Evolutionary conservation across 1,140 invertebrate genomes (phyloP).

Genomic region (Phthorimaea operculella): DNA sequence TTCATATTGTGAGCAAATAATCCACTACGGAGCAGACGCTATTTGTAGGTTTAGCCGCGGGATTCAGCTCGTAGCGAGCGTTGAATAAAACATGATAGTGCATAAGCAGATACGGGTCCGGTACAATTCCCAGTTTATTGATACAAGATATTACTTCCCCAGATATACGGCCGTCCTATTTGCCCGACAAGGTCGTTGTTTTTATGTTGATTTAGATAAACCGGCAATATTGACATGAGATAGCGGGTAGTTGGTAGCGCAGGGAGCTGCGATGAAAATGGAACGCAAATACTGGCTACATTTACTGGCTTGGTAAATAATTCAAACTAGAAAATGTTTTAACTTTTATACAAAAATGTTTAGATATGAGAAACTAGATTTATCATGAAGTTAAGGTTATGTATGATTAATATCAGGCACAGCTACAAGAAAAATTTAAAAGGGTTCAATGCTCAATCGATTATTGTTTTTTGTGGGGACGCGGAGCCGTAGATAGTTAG

Average conservation of each 20-base stretch:
- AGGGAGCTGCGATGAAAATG: no score
- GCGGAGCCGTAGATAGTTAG: no score
- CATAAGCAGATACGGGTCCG: neutral
- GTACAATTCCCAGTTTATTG: neutral
- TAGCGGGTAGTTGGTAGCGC: neutral
- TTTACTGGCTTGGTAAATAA: no score
- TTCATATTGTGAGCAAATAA: neutral
- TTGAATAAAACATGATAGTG: neutral
- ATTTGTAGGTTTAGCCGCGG: neutral
- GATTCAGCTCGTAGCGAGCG: neutral
- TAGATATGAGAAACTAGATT: no score
- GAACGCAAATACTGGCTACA: no score
- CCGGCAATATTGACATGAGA: neutral
- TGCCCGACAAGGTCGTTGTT: neutral
- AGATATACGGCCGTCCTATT: neutral
- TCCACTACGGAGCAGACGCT: neutral
- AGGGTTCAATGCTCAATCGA: no score
- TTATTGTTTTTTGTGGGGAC: no score
- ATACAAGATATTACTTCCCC: neutral
- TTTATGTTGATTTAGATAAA: neutral
- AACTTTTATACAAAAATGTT: no score
- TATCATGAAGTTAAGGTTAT: no score
- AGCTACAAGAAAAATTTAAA: no score
- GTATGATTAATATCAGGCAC: no score
- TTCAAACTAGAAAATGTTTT: no score